Evolutionary conservation across 2,113 vertebrate species (phyloP).

Genomic region (Synodontis membranacea): DNA sequence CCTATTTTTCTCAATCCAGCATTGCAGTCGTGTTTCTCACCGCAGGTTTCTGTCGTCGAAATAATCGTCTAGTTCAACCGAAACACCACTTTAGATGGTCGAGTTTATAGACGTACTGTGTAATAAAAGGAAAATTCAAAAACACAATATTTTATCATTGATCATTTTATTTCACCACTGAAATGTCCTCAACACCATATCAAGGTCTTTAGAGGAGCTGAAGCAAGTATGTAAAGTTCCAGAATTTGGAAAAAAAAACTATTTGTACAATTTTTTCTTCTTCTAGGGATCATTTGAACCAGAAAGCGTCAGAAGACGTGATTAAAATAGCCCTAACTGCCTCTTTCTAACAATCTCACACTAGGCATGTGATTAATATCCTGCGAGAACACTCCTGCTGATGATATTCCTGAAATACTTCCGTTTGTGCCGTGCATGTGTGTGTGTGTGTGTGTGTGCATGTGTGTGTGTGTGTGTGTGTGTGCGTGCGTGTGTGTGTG

Average conservation of each 20-base stretch:
- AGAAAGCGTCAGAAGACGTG: background rate
- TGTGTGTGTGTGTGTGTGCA: slow-evolving; percentile 6
- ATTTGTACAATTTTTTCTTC: background rate
- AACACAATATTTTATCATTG: background rate
- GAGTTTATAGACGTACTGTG: background rate
- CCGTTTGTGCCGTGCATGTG: background rate
- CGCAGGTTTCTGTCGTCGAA: background rate
- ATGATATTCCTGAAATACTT: background rate
- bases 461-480: slow-evolving; percentile 10
- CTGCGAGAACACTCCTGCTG: background rate
- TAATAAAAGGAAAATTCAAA: background rate
- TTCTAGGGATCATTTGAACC: background rate
- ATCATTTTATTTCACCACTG: background rate
- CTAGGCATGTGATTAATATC: background rate
- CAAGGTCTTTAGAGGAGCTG: background rate
- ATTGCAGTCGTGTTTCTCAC: background rate
- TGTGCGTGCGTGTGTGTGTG: too few species aligned
- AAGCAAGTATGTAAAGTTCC: background rate
- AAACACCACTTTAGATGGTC: background rate
- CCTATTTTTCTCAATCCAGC: background rate
- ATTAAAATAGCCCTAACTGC: too few species aligned
- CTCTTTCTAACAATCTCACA: background rate
- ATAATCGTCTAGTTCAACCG: background rate
- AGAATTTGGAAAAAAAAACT: background rate
- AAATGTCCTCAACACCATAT: background rate